Evolutionary conservation across 2,797 vertebrate genomes (phyloP), one percentile per base, ranked within the genome.

Genomic region (Gambusia yucatana): DNA sequence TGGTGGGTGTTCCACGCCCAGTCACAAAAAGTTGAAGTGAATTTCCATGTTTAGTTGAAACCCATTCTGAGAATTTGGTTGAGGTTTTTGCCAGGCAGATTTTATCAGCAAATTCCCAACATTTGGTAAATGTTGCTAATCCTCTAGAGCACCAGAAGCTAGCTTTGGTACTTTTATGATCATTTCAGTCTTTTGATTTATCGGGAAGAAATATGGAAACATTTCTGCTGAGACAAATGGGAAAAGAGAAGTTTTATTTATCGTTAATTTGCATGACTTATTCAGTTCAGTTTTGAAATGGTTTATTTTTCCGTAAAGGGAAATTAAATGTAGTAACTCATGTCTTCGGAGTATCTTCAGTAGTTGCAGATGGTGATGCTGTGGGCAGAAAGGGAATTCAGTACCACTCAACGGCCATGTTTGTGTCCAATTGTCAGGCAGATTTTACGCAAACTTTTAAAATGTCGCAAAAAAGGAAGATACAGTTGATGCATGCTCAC

Each of bases 31-130:
- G 20, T 22, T 41, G 2, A 41, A 67, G 63, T 36, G 10, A 65
- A 39, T 20, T 39, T 65, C 63, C 6, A 71, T 44, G 46, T 30
- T 46, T 46, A 48, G 47, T 48, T 48, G 9, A 16, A 33, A 61
- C 4, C 14, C 11, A 13, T n/a, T 55, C 50, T 55, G 25, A 55
- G 50, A 25, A 52, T 52, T 9, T 48, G 47, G 16, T 48, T 48
- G 17, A 20, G 13, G 2, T 52, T 47, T 57, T n/a, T 61, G 1
- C 28, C 6, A 73, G 25, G 0, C 13, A 6, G 67, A 16, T 16
- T 77, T 76, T 71, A 55, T 79, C 57, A 73, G 52, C 69, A 47
- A 48, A 47, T 77, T 82, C 57, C 50, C 61, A 16, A 69, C 47
- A 25, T 59, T 79, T 74, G 25, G 1, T 3, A 69, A 39, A 72